These are phyloP conservation scores for Sarcophaga carnaria DNA, from an alignment of 2,888 invertebrate genomes.

Conservation along the genomic window DNA sequence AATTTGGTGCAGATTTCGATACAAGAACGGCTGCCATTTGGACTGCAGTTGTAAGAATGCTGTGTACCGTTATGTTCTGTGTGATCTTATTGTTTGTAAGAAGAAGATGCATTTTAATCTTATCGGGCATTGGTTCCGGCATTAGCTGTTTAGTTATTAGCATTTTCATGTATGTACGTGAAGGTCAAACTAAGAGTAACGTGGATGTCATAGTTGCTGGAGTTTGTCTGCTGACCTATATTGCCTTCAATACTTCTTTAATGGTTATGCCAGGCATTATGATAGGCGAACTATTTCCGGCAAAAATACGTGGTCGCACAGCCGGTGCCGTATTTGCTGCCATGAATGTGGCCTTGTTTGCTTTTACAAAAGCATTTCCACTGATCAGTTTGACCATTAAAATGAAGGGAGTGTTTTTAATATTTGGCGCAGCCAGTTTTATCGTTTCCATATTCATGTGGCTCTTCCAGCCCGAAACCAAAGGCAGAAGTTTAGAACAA, in stretches of 20 bases:
- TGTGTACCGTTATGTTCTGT: constrained; percentile 86
- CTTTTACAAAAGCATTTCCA: constrained; percentile 88
- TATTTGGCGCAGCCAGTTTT: constrained; percentile 86
- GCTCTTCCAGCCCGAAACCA: constrained; percentile 89
- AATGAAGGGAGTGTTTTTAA: constrained; percentile 86
- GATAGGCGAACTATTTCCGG: constrained; percentile 89
- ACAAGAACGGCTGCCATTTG: constrained; percentile 86
- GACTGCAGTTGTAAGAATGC: constrained; percentile 86
- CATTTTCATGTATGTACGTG: constrained; percentile 82
- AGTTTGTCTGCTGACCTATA: constrained; percentile 85
- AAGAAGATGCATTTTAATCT: constrained; percentile 85
- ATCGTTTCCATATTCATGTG: constrained; percentile 86
- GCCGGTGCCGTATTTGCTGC: constrained; percentile 89
- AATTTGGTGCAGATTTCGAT: constrained; percentile 82
- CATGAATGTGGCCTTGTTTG: constrained; percentile 87
- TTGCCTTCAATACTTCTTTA: constrained; percentile 89
- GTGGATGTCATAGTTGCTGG: constrained; percentile 76
- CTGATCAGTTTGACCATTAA: constrained; percentile 84
- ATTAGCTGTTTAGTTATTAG: constrained; percentile 85
- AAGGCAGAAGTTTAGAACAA: constrained; percentile 86
- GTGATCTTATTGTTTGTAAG: constrained; percentile 85
- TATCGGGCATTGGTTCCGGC: constrained; percentile 87
- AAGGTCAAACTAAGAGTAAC: constrained; percentile 74
- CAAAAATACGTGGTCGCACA: constrained; percentile 87
- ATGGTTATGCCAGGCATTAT: constrained; percentile 89